phyloP scores from a whole-genome alignment of 2,113 vertebrate genomes.

The Heterotis niloticus region DNA sequence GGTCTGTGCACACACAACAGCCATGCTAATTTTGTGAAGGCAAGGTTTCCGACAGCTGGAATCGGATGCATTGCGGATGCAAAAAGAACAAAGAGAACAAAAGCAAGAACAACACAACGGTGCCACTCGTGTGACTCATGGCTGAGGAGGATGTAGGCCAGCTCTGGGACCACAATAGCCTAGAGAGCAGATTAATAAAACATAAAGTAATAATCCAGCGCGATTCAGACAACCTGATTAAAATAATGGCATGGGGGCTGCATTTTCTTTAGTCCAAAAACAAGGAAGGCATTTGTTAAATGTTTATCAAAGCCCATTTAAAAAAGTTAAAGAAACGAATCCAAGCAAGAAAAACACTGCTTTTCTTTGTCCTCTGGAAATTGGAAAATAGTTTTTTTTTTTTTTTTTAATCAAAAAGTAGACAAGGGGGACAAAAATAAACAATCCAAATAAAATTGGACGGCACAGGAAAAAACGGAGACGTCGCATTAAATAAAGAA shows the following conservation, averaged over 20 bases:
- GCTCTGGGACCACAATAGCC: neutral
- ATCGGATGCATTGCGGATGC: neutral
- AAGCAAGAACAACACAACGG: neutral
- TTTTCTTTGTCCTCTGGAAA: too few species aligned
- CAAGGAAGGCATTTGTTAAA: too few species aligned
- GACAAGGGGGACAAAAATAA: too few species aligned
- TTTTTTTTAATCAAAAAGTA: too few species aligned
- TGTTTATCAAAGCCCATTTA: neutral
- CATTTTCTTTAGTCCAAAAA: constrained; percentile 3
- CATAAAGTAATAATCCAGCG: neutral
- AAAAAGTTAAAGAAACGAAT: neutral
- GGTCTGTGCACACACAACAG: too few species aligned
- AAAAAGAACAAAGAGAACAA: neutral
- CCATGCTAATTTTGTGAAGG: too few species aligned
- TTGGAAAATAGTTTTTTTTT: too few species aligned
- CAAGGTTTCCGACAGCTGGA: too few species aligned
- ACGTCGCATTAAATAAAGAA: too few species aligned
- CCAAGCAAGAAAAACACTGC: neutral
- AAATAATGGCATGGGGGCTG: neutral
- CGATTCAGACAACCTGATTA: constrained; percentile 1
- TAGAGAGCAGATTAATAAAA: constrained; percentile 12
- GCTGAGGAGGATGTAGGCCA: neutral
- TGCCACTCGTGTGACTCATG: neutral
- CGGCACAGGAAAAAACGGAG: too few species aligned
- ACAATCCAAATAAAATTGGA: too few species aligned